phyloP scores from a whole-genome alignment of 2,797 vertebrate species.

The Molossus molossus region DNA sequence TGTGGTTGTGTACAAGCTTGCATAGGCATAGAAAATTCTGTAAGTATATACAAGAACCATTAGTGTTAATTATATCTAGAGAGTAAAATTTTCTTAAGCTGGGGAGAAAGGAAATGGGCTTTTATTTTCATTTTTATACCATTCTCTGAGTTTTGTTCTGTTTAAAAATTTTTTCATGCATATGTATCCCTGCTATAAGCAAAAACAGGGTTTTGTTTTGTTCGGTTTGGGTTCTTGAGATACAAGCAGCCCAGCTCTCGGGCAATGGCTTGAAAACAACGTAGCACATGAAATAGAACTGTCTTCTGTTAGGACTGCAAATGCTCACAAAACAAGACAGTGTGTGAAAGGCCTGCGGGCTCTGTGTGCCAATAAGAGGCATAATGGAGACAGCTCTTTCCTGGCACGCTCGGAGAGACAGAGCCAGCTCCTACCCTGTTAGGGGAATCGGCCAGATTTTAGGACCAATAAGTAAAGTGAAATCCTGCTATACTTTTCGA shows the following conservation, averaged over 20 bases:
- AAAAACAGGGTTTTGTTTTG: neutral
- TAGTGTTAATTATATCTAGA: neutral
- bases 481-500: constrained; percentile 62
- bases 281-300: constrained; percentile 82
- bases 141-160: neutral
- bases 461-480: constrained; percentile 59
- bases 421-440: constrained; percentile 64
- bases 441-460: constrained; percentile 63
- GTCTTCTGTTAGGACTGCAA: constrained; percentile 76
- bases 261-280: constrained; percentile 84
- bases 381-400: constrained; percentile 87
- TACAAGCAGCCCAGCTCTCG: constrained; percentile 37
- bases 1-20: neutral
- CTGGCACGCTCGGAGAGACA: constrained; percentile 86
- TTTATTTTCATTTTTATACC: constrained; percentile 58
- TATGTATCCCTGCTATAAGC: constrained; percentile 1
- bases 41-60: neutral
- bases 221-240: constrained; percentile 14
- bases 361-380: constrained; percentile 75
- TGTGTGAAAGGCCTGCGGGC: constrained; percentile 82
- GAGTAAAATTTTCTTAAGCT: neutral
- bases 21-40: neutral
- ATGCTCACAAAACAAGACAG: constrained; percentile 85
- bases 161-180: constrained; percentile 39
- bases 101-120: neutral